Conservation (phyloP, 2,113 vertebrate genomes). For the Corythoichthys intestinalis region DNA sequence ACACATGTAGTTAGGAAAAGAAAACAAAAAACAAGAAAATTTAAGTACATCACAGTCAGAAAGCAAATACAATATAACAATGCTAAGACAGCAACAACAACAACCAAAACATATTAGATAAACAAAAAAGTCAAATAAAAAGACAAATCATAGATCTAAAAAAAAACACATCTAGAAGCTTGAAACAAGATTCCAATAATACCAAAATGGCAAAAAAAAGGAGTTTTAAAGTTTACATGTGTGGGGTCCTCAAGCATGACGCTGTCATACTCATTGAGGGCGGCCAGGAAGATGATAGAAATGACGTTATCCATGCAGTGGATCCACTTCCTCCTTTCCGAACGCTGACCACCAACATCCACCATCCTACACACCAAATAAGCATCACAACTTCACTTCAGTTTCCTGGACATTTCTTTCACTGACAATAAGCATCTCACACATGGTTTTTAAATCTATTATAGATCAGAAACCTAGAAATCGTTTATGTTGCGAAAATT, state of each 20-base stretch:
- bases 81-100: neutral
- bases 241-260: conserved; percentile 73
- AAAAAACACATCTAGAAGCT: neutral
- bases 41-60: too few relatives aligned
- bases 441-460: too few relatives aligned
- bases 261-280: conserved; percentile 88
- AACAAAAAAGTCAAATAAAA: neutral
- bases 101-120: neutral
- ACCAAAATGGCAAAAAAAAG: neutral
- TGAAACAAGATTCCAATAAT: neutral
- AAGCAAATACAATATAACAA: neutral
- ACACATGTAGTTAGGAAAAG: neutral
- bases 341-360: conserved; percentile 86
- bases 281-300: conserved; percentile 84
- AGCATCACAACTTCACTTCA: too few relatives aligned
- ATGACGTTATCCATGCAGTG: conserved; percentile 88
- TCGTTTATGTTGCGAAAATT: too few relatives aligned
- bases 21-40: neutral
- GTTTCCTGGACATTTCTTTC: too few relatives aligned
- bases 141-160: neutral
- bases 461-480: too few relatives aligned
- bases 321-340: conserved; percentile 88
- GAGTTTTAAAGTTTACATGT: conserved; percentile 58
- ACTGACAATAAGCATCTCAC: too few relatives aligned
- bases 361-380: conserved; percentile 77